A percentile compares a stretch with the other conserved stretches of the same genome.
These are phyloP conservation scores for Jacana jacana DNA, from an alignment of 2,113 vertebrate genomes.

Conservation along the genomic window DNA sequence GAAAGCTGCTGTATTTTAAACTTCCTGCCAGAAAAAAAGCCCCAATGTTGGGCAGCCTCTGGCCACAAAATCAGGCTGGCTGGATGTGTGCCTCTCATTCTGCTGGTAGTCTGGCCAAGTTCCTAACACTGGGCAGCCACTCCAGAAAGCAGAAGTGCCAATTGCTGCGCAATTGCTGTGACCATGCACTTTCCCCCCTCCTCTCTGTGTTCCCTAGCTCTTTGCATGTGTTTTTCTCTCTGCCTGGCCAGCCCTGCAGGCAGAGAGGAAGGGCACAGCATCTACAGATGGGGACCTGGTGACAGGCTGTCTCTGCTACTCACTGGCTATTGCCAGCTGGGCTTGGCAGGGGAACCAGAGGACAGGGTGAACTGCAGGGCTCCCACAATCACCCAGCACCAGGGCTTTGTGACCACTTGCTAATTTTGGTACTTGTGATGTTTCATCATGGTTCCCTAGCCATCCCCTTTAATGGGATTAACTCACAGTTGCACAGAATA, in stretches of 20 bases:
- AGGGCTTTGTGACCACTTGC: neutral
- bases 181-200: neutral
- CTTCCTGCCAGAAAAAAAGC: neutral
- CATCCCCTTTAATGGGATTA: neutral
- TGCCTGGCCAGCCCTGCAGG: neutral
- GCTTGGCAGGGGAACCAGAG: neutral
- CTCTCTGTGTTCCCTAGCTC: neutral
- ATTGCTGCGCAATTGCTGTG: neutral
- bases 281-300: fast-evolving
- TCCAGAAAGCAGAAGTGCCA: neutral
- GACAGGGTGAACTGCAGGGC: neutral
- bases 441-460: neutral
- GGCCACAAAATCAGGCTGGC: neutral
- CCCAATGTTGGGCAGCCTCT: neutral
- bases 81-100: fast-evolving
- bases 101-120: neutral
- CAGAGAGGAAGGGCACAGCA: neutral
- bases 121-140: neutral
- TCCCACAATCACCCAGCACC: neutral
- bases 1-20: neutral
- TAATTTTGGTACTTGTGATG: neutral
- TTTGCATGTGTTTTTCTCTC: neutral
- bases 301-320: neutral
- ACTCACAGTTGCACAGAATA: neutral
- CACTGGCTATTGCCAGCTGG: fast-evolving